Percentiles rank a stretch among this genome's conserved stretches.
phyloP scores from a whole-genome alignment of 2,888 invertebrate species.

The Sialis lutaria region DNA sequence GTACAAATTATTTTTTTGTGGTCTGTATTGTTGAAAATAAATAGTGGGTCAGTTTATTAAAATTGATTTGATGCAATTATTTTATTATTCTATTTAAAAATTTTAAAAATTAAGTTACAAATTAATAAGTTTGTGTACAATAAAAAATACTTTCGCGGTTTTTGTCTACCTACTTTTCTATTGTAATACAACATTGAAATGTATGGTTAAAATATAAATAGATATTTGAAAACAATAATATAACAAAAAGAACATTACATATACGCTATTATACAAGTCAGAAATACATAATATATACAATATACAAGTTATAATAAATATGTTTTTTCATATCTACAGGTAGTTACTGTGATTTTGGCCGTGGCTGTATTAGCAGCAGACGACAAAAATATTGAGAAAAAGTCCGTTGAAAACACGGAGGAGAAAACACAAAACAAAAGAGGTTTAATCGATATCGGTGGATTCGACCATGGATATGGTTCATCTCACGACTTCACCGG shows the following conservation, averaged over 20 bases:
- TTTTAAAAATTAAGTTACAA: too few relatives aligned
- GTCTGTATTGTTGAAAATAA: too few relatives aligned
- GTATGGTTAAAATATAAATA: not conserved
- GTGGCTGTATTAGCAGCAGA: slow-evolving; percentile 32
- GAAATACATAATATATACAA: not conserved
- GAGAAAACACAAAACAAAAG: slow-evolving; percentile 37
- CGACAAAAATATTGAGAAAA: slow-evolving; percentile 34
- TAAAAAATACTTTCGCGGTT: too few relatives aligned
- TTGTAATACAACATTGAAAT: too few relatives aligned
- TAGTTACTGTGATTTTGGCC: slow-evolving; percentile 11
- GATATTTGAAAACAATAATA: not conserved
- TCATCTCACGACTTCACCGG: slow-evolving; percentile 19
- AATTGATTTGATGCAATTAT: too few relatives aligned
- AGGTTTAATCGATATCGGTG: slow-evolving; percentile 31
- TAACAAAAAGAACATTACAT: not conserved
- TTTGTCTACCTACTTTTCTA: too few relatives aligned
- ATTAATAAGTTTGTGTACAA: too few relatives aligned
- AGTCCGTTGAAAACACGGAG: slow-evolving; percentile 19
- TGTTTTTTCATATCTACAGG: slow-evolving; percentile 7
- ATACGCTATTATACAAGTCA: too few relatives aligned
- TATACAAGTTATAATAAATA: slow-evolving; percentile 19
- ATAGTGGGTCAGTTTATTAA: too few relatives aligned
- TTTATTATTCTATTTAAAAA: too few relatives aligned
- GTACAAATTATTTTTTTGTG: too few relatives aligned
- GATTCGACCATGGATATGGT: slow-evolving; percentile 17